A percentile compares a stretch with the other conserved stretches of the same genome.
Evolutionary conservation across 2,113 vertebrate species (phyloP).

Genomic region (Bothrops jararaca): DNA sequence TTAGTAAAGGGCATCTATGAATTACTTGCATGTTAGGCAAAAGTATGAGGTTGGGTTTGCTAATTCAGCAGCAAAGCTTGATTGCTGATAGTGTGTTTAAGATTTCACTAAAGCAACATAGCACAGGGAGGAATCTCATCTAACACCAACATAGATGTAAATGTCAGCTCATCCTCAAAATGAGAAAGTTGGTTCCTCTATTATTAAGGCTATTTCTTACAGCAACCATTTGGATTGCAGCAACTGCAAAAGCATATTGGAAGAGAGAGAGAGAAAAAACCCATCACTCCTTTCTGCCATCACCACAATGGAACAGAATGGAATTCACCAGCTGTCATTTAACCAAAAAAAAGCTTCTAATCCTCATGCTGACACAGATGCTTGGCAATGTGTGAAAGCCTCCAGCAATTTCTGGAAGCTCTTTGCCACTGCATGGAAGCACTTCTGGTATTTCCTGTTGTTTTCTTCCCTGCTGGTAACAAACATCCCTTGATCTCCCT

Average conservation of each 20-base stretch:
- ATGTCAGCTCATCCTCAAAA: background rate
- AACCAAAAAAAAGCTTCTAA: background rate
- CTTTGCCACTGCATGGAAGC: background rate
- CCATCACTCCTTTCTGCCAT: background rate
- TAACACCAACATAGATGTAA: background rate
- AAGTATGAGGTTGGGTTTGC: background rate
- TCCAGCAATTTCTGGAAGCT: background rate
- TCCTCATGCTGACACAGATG: background rate
- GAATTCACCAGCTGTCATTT: background rate
- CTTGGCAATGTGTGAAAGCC: background rate
- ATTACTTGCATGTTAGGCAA: background rate
- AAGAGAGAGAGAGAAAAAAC: background rate
- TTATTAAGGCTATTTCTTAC: background rate
- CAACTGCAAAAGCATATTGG: background rate
- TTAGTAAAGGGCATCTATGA: too few species aligned
- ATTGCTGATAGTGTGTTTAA: background rate
- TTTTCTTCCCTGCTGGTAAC: background rate
- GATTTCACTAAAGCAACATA: background rate
- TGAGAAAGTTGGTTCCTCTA: background rate
- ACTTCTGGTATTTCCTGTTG: slow-evolving; percentile 10
- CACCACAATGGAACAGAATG: background rate
- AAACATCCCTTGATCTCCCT: background rate
- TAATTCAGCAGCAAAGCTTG: background rate
- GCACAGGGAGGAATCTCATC: background rate
- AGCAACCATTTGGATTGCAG: background rate